Evolutionary conservation across 1,140 invertebrate species (phyloP).

Genomic region (Drosophila athabasca): DNA sequence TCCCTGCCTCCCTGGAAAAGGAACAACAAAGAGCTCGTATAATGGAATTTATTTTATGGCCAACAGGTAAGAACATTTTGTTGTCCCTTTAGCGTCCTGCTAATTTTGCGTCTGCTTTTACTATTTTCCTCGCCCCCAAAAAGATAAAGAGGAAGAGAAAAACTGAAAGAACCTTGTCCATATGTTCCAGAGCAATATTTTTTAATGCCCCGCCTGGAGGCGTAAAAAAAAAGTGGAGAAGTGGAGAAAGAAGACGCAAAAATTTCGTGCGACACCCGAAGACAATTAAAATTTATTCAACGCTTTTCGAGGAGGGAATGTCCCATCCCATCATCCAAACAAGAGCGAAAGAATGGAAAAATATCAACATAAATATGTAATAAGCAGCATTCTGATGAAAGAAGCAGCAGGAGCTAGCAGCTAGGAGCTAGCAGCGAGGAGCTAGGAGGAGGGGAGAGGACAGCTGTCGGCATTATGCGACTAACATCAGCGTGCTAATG

Average conservation of each 20-base stretch:
- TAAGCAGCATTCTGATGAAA: conserved; percentile 51
- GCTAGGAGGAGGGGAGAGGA: conserved; percentile 11
- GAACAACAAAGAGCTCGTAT: conserved; percentile 53
- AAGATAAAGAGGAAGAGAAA: conserved; percentile 11
- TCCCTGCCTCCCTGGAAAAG: conserved; percentile 19
- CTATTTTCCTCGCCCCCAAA: conserved; percentile 49
- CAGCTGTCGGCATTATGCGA: conserved; percentile 60
- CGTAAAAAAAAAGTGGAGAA: conserved; percentile 40
- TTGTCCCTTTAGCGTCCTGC: conserved; percentile 65
- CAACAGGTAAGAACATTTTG: conserved; percentile 78
- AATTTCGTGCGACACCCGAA: conserved; percentile 68
- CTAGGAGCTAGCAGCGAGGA: too few relatives aligned
- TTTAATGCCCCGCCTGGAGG: conserved; percentile 71
- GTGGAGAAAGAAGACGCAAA: conserved; percentile 35
- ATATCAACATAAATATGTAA: conserved; percentile 78
- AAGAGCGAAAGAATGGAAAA: conserved; percentile 39
- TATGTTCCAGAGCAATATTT: conserved; percentile 67
- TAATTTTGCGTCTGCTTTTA: conserved; percentile 74
- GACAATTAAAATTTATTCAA: conserved; percentile 81
- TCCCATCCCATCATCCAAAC: not conserved
- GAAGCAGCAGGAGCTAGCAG: not conserved
- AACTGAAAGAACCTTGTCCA: conserved; percentile 54
- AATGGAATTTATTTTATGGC: conserved; percentile 82
- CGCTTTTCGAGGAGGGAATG: conserved; percentile 50
- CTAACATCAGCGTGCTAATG: conserved; percentile 80